Base-by-base conservation (phyloP, 2,113 vertebrate species). In the Grallaria varia region DNA sequence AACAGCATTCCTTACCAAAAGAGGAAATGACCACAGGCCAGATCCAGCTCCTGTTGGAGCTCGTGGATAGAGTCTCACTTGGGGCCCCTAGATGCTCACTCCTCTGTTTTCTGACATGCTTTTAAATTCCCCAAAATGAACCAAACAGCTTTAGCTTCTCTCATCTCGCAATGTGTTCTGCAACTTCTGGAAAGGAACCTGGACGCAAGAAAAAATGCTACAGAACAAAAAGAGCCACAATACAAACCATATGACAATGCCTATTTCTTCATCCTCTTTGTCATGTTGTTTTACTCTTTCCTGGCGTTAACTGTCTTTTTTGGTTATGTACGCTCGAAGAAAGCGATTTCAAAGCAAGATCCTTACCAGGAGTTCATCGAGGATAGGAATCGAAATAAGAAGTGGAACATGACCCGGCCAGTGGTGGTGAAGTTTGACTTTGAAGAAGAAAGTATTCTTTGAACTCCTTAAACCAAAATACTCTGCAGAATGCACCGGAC, bases 221-320 rank as follows among this genome's bases (percentile, higher is more conserved):
- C 96, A 79, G 95, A 93, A 89, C 96, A 97, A 87, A 96, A 98
- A 98, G 95, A 92, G 87, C 95, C 96, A 64, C 97, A 98, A 98
- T 97, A 97, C 95, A 98, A 98, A 96, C 97, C 98, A 93, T 98
- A 99, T 94, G 98, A 99, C 98, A 99, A 98, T 10, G 98, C 98
- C 96, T 98, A 99, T 97, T 99, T 99, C 96, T 99, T 99, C 96
- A 97, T 99, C 96, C 97, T 99, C 87, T 98, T 99, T 97, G 99
- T 99, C 94, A 98, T 99, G 98, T 95, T 99, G 88, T 99, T 99
- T 98, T 99, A 99, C 96, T 98, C 98, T 96, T 98, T 99, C 96
- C 96, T 99, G 92, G 98, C 98, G 33, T 96, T 98, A 91, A 98
- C 98, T 85, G 98, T 99, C 96, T 98, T 99, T 94, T 98, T 97